Evolutionary conservation across 2,113 vertebrate species (phyloP).

Genomic region (Petrocephalus zakoni): DNA sequence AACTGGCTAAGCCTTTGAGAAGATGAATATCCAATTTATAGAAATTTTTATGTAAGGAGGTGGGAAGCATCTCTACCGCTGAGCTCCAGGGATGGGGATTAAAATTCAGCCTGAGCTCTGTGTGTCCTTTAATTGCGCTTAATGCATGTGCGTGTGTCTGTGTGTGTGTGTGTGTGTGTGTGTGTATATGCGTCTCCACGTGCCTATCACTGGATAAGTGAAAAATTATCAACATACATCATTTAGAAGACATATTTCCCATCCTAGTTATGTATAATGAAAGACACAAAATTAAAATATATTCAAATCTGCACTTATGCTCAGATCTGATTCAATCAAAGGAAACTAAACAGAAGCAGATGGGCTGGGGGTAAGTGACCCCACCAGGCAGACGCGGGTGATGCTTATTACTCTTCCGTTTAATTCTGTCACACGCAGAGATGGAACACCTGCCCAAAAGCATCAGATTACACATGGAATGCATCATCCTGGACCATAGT

Average conservation of each 20-base stretch:
- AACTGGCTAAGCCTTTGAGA: background rate
- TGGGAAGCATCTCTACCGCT: background rate
- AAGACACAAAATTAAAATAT: background rate
- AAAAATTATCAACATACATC: background rate
- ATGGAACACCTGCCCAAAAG: background rate
- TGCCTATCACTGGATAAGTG: background rate
- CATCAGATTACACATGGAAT: background rate
- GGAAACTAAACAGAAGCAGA: background rate
- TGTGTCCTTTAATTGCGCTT: background rate
- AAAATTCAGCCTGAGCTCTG: background rate
- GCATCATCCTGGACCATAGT: background rate
- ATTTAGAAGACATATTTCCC: background rate
- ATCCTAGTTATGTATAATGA: background rate
- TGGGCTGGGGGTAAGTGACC: background rate
- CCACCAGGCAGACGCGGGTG: background rate
- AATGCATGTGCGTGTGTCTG: background rate
- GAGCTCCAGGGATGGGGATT: background rate
- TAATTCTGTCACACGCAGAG: background rate
- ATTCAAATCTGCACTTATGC: background rate
- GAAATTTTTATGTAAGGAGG: background rate
- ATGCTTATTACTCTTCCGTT: background rate
- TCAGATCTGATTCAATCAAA: background rate
- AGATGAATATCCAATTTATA: background rate
- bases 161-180: conserved; percentile 2
- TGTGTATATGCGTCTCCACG: too few species aligned